Percentiles rank a stretch among this genome's conserved stretches.
Conservation (phyloP, 1,140 invertebrate genomes). For the Condylostylus longicornis region DNA sequence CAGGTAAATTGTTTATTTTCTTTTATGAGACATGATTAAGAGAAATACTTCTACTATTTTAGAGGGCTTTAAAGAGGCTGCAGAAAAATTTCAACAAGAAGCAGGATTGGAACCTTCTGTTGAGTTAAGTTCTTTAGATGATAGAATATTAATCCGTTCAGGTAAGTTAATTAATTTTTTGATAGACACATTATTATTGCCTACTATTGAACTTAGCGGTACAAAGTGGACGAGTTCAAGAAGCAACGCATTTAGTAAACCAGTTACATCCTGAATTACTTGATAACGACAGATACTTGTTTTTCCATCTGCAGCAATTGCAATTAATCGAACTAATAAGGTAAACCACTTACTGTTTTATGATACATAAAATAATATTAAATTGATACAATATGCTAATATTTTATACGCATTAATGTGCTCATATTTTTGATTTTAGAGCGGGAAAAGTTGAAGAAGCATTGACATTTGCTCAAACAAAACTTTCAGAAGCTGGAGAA, state of each 20-base stretch:
- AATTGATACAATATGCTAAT: no score
- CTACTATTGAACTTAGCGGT: no score
- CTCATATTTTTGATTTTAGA: slow-evolving; percentile 11
- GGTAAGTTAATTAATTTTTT: no score
- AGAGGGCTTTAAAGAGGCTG: slow-evolving; percentile 97
- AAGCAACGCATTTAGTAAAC: slow-evolving; percentile 87
- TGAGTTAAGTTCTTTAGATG: slow-evolving; percentile 77
- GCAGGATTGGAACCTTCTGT: slow-evolving; percentile 76
- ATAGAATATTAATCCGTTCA: slow-evolving; percentile 86
- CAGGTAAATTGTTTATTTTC: slow-evolving; percentile 45
- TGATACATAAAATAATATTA: no score
- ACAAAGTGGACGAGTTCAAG: slow-evolving; percentile 81
- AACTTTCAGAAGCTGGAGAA: slow-evolving; percentile 82
- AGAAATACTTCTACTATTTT: slow-evolving; percentile 18
- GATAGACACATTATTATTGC: no score
- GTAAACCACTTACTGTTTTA: no score
- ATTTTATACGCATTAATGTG: background rate
- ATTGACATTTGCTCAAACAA: slow-evolving; percentile 86
- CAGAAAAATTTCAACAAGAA: slow-evolving; percentile 91
- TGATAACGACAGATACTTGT: slow-evolving; percentile 88
- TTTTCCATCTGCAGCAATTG: slow-evolving; percentile 92
- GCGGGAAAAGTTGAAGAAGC: slow-evolving; percentile 85
- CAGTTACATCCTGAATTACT: slow-evolving; percentile 86
- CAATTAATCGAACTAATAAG: slow-evolving; percentile 89
- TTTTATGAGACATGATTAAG: slow-evolving; percentile 1